Evolutionary conservation across 2,888 invertebrate genomes (phyloP), one percentile per base, ranked within the genome.

Genomic region (Melanostoma scalare): DNA sequence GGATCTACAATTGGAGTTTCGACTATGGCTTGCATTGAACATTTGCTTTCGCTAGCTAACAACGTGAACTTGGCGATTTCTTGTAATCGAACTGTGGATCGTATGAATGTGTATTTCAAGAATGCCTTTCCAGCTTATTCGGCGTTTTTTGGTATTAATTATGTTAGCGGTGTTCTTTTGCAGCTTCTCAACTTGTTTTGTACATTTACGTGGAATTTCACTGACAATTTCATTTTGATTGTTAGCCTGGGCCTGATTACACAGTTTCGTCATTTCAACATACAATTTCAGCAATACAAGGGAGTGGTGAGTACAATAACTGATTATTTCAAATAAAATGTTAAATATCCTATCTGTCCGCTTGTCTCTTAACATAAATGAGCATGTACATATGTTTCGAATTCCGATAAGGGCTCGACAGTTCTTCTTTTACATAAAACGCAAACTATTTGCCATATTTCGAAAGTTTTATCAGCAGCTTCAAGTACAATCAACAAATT

Each of bases 141-240:
- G 85, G 89, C 92, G 0, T 90, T 91, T 76, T 92, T 92, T 0
- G 73, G 89, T 0, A 94, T 92, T 86, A 89, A 90, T 35, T 85
- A 89, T 6, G 92, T 93, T 92, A 92, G 92, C 85, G 94, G 91
- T 48, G 90, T 87, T 5, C 88, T 88, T 85, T 91, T 89, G 60
- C 92, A 89, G 84, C 91, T 92, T 86, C 89, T 89, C 53, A 86
- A 86, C 61, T 74, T 87, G 65, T 86, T 86, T 44, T 88, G 93
- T 3, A 94, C 94, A 0, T 93, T 94, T 71, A 92, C 94, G 1
- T 95, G 95, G 95, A 95, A 94, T 87, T 94, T 94, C 76, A 94
- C 94, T 87, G 95, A 95, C 87, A 89, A 94, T 78, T 93, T 95
- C 73, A 93, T 95, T 6, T 94, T 95, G 81, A 88, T 94, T 9